These are phyloP conservation scores for Neocrepidodera transversa DNA, from an alignment of 2,888 invertebrate genomes.

Conservation along the genomic window DNA sequence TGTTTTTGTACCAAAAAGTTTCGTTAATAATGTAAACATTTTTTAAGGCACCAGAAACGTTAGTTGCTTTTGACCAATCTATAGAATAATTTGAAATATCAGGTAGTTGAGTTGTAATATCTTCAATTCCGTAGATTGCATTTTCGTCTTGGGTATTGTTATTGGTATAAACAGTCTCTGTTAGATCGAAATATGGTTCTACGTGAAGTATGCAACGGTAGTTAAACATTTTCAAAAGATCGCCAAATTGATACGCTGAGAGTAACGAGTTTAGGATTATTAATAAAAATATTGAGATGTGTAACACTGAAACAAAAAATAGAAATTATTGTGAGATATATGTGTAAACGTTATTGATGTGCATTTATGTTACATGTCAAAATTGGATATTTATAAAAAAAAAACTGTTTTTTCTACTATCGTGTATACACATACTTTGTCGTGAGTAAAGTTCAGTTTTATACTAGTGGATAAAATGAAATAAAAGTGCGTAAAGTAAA, in stretches of 20 bases:
- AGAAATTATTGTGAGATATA: too few species aligned
- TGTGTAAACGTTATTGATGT: too few species aligned
- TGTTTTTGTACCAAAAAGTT: slow-evolving; percentile 26
- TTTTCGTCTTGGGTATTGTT: slow-evolving; percentile 4
- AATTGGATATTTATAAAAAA: too few species aligned
- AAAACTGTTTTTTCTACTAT: too few species aligned
- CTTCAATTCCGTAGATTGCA: neutral
- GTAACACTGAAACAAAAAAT: slow-evolving; percentile 42
- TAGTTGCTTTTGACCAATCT: slow-evolving; percentile 1
- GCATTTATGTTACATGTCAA: too few species aligned
- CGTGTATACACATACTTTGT: too few species aligned
- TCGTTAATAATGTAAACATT: slow-evolving; percentile 5
- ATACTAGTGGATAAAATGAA: too few species aligned
- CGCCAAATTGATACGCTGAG: slow-evolving; percentile 43
- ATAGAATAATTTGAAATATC: neutral
- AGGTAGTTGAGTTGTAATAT: neutral
- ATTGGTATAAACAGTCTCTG: slow-evolving; percentile 2
- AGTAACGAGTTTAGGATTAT: slow-evolving; percentile 40
- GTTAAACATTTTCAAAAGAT: slow-evolving; percentile 45
- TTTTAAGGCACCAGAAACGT: neutral
- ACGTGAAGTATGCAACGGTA: slow-evolving; percentile 48
- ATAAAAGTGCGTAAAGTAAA: too few species aligned
- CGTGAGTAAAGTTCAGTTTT: too few species aligned
- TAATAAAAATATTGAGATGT: slow-evolving; percentile 39
- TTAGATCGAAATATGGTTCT: slow-evolving; percentile 19